Base-by-base conservation (phyloP, 2,113 vertebrate genomes). In the Aegypius monachus region DNA sequence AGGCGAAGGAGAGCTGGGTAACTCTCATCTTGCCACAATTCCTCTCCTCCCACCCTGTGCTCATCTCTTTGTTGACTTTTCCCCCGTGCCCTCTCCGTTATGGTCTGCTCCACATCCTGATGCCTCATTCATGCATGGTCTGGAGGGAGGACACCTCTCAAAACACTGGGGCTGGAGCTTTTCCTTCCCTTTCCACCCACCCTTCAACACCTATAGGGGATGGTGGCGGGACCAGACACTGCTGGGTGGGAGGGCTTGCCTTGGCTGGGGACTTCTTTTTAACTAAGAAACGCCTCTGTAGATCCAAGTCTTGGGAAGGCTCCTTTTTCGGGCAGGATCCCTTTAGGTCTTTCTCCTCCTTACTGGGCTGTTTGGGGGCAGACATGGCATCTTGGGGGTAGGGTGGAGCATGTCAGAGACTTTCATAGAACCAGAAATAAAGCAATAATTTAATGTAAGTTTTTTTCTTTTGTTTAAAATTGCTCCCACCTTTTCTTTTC, bases 381-480 rank as follows among this genome's bases (percentile, higher is more conserved):
- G 62, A 62, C 7, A 2, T 70, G 83, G 62, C 42, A 14, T 87
- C 82, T 52, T 4, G 62, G 53, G 40, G 21, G 17, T 26, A 79
- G 86, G 43, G 65, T 78, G 73, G 81, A 84, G 79, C 9, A 7
- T 87, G 77, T 68, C 90, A 58, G 74, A 95, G 92, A 91, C 79
- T 93, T 93, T 45, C 74, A n/a, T 91, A 95, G 94, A 93, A 81
- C 22, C 89, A 65, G 91, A 94, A 94, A 96, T 96, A 96, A 97
- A 97, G 97, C 93, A 97, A 96, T 97, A 97, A 97, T 96, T 96
- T 94, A 93, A 95, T 94, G 25, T 94, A 79, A 71, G 11, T 80
- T 97, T 74, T 74, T 93, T 19, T 40, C 55, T 61, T 91, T 83
- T 13, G 3, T 85, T 95, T 90, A 77, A 87, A 93, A 85, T 58